Conservation (phyloP, 2,113 vertebrate genomes). For the Tetraodon nigroviridis region DNA sequence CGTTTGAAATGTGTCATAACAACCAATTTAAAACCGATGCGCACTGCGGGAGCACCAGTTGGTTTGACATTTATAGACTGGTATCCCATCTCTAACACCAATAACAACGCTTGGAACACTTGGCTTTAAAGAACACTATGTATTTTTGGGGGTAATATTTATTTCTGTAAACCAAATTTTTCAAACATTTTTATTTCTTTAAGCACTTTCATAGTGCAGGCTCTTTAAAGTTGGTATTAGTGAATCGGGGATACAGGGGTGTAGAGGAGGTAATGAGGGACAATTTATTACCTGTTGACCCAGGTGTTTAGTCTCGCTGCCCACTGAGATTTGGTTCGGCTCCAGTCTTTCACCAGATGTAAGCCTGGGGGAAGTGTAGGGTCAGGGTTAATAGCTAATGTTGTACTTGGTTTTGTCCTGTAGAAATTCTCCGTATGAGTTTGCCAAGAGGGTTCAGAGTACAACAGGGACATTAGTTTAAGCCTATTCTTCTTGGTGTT, state of each 20-base stretch:
- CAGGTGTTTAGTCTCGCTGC: conserved; percentile 53
- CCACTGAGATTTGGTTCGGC: conserved; percentile 66
- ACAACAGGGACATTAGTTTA: conserved; percentile 63
- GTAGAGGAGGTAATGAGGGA: conserved; percentile 40
- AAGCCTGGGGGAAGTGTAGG: conserved; percentile 48
- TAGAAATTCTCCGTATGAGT: conserved; percentile 48
- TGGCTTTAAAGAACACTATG: not conserved
- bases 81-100: not conserved
- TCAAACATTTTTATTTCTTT: no score
- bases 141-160: no score
- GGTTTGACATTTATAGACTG: not conserved
- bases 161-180: no score
- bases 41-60: conserved; percentile 11
- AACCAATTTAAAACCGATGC: conserved; percentile 33
- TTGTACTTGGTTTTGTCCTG: conserved; percentile 62
- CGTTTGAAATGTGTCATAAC: conserved; percentile 29
- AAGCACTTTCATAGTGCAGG: conserved; percentile 32
- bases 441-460: conserved; percentile 51
- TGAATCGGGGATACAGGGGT: conserved; percentile 30
- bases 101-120: not conserved
- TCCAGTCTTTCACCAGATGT: conserved; percentile 68
- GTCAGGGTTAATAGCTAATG: conserved; percentile 65
- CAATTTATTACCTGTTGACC: conserved; percentile 55
- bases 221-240: conserved; percentile 41
- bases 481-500: conserved; percentile 63